phyloP scores from a whole-genome alignment of 2,797 vertebrate species.

The Mormyrus proboscirostris region DNA sequence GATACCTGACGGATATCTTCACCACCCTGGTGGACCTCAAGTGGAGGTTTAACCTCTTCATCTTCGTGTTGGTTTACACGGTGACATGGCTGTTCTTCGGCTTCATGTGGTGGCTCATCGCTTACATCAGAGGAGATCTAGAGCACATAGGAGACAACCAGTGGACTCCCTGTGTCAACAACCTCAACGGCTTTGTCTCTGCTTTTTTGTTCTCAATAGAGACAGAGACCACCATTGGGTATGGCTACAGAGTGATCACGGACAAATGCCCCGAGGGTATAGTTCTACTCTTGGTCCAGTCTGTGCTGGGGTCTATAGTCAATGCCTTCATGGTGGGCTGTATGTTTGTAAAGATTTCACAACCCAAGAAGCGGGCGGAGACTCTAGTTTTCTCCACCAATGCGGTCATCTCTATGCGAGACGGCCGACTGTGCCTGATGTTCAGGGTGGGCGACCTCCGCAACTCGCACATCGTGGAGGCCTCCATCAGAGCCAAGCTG shows the following conservation, averaged over 20 bases:
- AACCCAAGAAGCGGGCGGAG: conserved; percentile 98
- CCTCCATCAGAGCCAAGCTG: conserved; percentile 93
- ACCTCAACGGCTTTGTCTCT: conserved; percentile 92
- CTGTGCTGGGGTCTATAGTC: conserved; percentile 95
- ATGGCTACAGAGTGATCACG: conserved; percentile 95
- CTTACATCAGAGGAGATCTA: conserved; percentile 89
- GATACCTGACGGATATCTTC: conserved; percentile 95
- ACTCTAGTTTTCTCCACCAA: conserved; percentile 96
- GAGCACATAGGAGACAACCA: conserved; percentile 81
- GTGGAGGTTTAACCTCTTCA: conserved; percentile 95
- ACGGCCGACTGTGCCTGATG: conserved; percentile 95
- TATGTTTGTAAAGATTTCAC: conserved; percentile 99
- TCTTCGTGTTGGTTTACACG: conserved; percentile 96
- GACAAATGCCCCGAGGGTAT: conserved; percentile 98
- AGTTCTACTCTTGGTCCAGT: conserved; percentile 87
- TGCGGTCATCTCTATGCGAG: conserved; percentile 93
- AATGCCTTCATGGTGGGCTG: conserved; percentile 99
- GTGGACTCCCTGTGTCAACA: conserved; percentile 96
- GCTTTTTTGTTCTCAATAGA: conserved; percentile 99
- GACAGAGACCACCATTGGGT: conserved; percentile 97
- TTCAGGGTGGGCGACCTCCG: conserved; percentile 95
- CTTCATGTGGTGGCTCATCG: conserved; percentile 98
- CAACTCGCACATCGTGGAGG: conserved; percentile 98
- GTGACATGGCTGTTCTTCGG: conserved; percentile 98
- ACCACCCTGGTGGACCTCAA: conserved; percentile 96